Percentiles rank a stretch among this genome's conserved stretches.
phyloP scores from a whole-genome alignment of 2,797 vertebrate species.

The Falco biarmicus region DNA sequence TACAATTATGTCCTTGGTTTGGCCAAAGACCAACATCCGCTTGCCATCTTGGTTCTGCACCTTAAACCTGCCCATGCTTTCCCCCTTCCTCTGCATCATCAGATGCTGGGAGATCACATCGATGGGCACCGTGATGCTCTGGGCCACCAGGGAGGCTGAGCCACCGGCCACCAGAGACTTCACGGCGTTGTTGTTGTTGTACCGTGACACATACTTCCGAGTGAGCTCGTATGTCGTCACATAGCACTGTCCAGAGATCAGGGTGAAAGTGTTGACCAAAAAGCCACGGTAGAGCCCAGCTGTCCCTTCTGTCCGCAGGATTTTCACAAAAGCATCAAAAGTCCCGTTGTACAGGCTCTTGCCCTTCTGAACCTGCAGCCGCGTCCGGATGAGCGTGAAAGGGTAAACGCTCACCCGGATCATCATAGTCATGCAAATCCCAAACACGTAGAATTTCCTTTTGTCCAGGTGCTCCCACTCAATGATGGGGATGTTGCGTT shows the following conservation, averaged over 20 bases:
- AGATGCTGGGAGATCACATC: slow-evolving; percentile 96
- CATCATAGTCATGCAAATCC: slow-evolving; percentile 95
- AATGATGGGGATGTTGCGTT: slow-evolving; percentile 96
- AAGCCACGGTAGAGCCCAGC: slow-evolving; percentile 93
- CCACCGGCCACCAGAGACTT: slow-evolving; percentile 95
- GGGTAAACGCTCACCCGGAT: slow-evolving; percentile 96
- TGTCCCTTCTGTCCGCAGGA: slow-evolving; percentile 86
- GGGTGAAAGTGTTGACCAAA: slow-evolving; percentile 94
- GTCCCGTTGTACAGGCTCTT: slow-evolving; percentile 92
- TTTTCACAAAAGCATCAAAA: slow-evolving; percentile 93
- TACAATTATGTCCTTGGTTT: slow-evolving; percentile 90
- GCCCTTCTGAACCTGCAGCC: slow-evolving; percentile 94
- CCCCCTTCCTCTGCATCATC: slow-evolving; percentile 93
- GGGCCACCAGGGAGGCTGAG: slow-evolving; percentile 93
- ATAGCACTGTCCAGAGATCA: slow-evolving; percentile 96
- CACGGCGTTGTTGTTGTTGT: slow-evolving; percentile 89
- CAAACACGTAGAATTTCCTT: slow-evolving; percentile 94
- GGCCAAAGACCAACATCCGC: slow-evolving; percentile 83
- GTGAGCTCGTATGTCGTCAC: slow-evolving; percentile 98
- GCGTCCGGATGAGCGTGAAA: slow-evolving; percentile 93
- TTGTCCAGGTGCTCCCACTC: slow-evolving; percentile 99
- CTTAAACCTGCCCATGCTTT: slow-evolving; percentile 88
- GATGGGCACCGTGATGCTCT: slow-evolving; percentile 97
- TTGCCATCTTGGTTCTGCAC: slow-evolving; percentile 68
- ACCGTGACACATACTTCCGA: slow-evolving; percentile 89